Base-by-base conservation (phyloP, 2,888 invertebrate genomes). In the Zaprionus lineosus region DNA sequence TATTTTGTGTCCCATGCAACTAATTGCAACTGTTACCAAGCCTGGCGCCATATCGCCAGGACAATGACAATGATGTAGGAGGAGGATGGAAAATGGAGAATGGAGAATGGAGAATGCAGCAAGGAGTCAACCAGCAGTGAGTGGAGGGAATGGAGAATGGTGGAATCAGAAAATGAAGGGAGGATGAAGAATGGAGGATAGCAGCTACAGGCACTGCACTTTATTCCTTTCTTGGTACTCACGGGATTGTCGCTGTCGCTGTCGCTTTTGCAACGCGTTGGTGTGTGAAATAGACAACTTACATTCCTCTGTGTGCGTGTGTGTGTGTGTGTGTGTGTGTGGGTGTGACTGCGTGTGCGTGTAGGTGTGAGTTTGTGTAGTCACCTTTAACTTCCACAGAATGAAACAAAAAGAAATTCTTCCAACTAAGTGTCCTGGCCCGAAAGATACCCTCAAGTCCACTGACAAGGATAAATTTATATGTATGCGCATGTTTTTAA, bases 251-350 rank as follows among this genome's bases (percentile, higher is more conserved):
- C n/a, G 28, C 18, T 37, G 53, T 15, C 28, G 33, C 62, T 65
- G 74, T 64, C 62, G 60, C 62, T 56, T 57, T 64, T 63, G 58
- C 56, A 36, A 40, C 53, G 84, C 81, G 74, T 74, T 83, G 84
- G 81, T 79, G 79, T 84, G 77, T 79, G 72, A 79, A 79, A 79
- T 84, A 81, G 81, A 79, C 77, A 81, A 76, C 65, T 65, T 85
- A 63, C 81, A 64, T 78, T 66, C 59, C 68, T 40, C 33, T 48
- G 44, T 18, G 31, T 48, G 21, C 31, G 40, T 29, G 26, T 48
- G 36, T 52, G 12, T 39, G 52, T 56, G 56, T 56, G 34, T 53
- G 36, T 11, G 29, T 53, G 55, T 21, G 33, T 31, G 46, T 34
- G 21, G 18, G 47, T 52, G 46, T 63, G 21, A n/a, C n/a, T 39